These are phyloP conservation scores for Blastobasis adustella DNA, from an alignment of 2,888 invertebrate genomes.

Conservation along the genomic window DNA sequence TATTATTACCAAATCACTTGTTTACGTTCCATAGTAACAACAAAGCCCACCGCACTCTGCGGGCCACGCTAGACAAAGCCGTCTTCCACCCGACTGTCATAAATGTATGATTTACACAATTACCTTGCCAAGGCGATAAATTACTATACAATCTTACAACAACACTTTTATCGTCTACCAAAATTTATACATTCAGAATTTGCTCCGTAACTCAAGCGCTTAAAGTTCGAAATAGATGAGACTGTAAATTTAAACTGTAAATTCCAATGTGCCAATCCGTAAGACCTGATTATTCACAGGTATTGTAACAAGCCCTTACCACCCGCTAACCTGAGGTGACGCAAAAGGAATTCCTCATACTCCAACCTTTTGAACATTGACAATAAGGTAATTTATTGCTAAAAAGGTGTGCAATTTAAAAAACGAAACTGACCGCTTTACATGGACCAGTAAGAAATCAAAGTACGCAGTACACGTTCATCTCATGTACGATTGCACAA, in stretches of 20 bases:
- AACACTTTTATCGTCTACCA: conserved; percentile 15
- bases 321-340: conserved; percentile 65
- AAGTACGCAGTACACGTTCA: not conserved
- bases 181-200: conserved; percentile 16
- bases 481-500: not conserved
- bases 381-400: conserved; percentile 18
- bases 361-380: conserved; percentile 26
- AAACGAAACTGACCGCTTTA: not conserved
- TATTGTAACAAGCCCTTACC: conserved; percentile 59
- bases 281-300: conserved; percentile 63
- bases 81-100: conserved; percentile 56
- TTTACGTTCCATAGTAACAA: conserved; percentile 47
- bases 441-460: not conserved
- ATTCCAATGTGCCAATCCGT: conserved; percentile 17
- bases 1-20: conserved; percentile 31
- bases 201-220: conserved; percentile 15
- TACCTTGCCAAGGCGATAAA: conserved; percentile 67
- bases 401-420: conserved; percentile 8
- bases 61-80: conserved; percentile 52
- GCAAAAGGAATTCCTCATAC: conserved; percentile 43
- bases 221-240: too few species aligned
- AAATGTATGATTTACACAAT: conserved; percentile 73
- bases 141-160: conserved; percentile 47
- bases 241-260: too few species aligned
- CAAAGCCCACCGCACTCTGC: conserved; percentile 33